Evolutionary conservation across 2,888 invertebrate genomes (phyloP).

Genomic region (Tethea ocularis): DNA sequence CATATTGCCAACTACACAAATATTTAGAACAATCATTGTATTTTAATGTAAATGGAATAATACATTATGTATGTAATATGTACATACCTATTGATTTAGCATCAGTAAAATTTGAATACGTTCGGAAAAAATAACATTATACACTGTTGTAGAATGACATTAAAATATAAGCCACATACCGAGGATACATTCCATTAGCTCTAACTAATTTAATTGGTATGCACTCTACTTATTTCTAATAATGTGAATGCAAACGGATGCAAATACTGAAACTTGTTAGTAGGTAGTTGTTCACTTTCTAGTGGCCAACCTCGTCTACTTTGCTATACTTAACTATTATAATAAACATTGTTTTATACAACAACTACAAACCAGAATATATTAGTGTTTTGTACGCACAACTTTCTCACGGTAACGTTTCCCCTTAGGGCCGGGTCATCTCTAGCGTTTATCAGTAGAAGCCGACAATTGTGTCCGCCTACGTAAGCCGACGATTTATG

Average conservation of each 20-base stretch:
- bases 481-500: conserved; percentile 63
- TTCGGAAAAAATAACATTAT: no score
- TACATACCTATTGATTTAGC: no score
- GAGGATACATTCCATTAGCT: conserved; percentile 25
- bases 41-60: neutral
- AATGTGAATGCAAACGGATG: conserved; percentile 16
- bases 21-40: conserved; percentile 7
- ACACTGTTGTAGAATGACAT: no score
- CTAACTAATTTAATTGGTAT: conserved; percentile 37
- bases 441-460: conserved; percentile 53
- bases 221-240: conserved; percentile 45
- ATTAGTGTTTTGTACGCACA: conserved; percentile 13
- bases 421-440: conserved; percentile 45
- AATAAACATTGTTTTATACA: neutral
- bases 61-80: neutral
- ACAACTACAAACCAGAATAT: neutral
- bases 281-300: neutral
- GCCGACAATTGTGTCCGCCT: conserved; percentile 60
- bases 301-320: neutral
- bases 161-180: neutral
- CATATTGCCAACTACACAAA: conserved; percentile 30
- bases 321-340: neutral
- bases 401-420: conserved; percentile 50
- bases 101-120: no score
- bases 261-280: neutral